Percentiles rank a stretch among this genome's conserved stretches.
Conservation (phyloP, 1,140 invertebrate species). For the Tenebrio molitor region DNA sequence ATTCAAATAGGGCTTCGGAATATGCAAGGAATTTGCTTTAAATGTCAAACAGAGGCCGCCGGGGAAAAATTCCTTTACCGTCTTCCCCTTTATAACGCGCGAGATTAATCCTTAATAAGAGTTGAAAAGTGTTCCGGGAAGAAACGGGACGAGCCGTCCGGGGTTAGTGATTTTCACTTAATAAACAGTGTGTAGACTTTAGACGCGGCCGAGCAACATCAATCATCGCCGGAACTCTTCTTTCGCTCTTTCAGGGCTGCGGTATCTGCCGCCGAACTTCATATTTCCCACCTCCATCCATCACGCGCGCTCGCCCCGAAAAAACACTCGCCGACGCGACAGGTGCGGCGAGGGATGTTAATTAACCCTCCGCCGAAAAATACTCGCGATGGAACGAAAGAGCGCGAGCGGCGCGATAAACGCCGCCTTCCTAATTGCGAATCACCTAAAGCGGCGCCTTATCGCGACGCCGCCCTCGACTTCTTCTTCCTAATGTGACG, state of each 20-base stretch:
- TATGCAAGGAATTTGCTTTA: slow-evolving; percentile 38
- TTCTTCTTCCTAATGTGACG: not conserved
- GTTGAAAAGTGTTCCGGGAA: slow-evolving; percentile 30
- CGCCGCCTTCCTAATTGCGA: not conserved
- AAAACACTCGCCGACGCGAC: not conserved
- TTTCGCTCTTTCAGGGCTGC: not conserved
- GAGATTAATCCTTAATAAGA: slow-evolving; percentile 38
- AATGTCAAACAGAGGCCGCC: slow-evolving; percentile 33
- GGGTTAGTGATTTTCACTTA: slow-evolving; percentile 39
- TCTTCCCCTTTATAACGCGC: slow-evolving; percentile 25
- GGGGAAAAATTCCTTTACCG: slow-evolving; percentile 25
- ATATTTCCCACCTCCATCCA: slow-evolving; percentile 22
- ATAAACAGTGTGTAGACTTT: slow-evolving; percentile 27
- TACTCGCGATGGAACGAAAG: too few relatives aligned
- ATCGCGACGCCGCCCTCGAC: not conserved
- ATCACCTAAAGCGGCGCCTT: not conserved
- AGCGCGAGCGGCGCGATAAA: not conserved
- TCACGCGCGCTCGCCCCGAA: not conserved
- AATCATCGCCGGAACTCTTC: slow-evolving; percentile 20
- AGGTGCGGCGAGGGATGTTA: not conserved
- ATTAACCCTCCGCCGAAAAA: not conserved
- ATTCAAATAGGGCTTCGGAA: slow-evolving; percentile 29
- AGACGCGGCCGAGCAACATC: slow-evolving; percentile 33
- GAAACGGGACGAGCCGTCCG: not conserved
- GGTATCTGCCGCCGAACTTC: slow-evolving; percentile 15